Base-by-base conservation (phyloP, 1,140 invertebrate species). In the Glossosoma conforme region DNA sequence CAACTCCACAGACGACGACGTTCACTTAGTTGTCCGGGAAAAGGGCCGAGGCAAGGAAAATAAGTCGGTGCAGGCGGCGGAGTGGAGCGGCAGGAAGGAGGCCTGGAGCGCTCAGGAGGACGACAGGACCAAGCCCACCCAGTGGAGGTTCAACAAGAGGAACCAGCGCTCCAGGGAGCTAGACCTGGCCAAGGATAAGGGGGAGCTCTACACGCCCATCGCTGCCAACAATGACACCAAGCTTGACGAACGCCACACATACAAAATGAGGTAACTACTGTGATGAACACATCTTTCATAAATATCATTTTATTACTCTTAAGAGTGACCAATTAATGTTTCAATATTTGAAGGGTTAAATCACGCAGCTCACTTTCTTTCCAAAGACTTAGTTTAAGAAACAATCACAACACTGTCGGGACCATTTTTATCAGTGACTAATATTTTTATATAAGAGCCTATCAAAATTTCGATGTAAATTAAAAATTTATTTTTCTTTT, bases 121-220 rank as follows among this genome's bases (percentile, higher is more conserved):
- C 67, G 69, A 75, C 60, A 72, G 77, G 64, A 80, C 82, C 42
- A 81, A 79, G 56, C 75, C 78, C 45, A 79, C 78, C 47, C 80
- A 84, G 51, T 86, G 84, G 84, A 82, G 85, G 62, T 86, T 87
- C 61, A 85, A 84, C 65, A 79, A 81, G 51, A 74, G 80, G 61
- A 82, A 82, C 53, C 72, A 70, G n/a, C 70, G 64, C 59, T 69
- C 68, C 22, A 74, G 67, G 63, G 72, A 71, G 41, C 50, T 53
- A 17, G 56, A 50, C 10, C 40, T 40, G 3, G 36, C 30, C 42
- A 58, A 54, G 25, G 56, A 52, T 21, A 51, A 40, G 40, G 52
- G 47, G 18, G 53, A 59, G 19, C 41, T 74, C 49, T 72, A 69
- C 54, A 66, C 72, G 33, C 68, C 70, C 45, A 61, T 68, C 21